Percentiles rank a stretch among this genome's conserved stretches.
Evolutionary conservation across 2,113 vertebrate species (phyloP).

Genomic region (Takifugu flavidus): DNA sequence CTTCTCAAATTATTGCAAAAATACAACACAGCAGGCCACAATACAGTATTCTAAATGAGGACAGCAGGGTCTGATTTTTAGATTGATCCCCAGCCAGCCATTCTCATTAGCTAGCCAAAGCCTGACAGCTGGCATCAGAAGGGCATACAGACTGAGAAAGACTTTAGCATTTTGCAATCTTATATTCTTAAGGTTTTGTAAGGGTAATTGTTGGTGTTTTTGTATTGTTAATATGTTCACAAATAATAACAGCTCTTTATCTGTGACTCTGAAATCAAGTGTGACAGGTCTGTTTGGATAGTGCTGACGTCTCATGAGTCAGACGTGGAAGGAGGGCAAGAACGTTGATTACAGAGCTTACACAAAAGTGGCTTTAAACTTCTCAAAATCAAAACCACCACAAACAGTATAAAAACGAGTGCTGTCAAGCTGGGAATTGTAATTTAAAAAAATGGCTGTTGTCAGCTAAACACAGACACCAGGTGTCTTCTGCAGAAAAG

Average conservation of each 20-base stretch:
- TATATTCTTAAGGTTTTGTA: slow-evolving; percentile 4
- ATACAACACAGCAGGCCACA: slow-evolving; percentile 49
- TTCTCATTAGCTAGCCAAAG: slow-evolving; percentile 45
- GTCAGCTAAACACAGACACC: slow-evolving; percentile 11
- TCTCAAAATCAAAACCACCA: slow-evolving; percentile 60
- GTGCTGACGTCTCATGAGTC: slow-evolving; percentile 33
- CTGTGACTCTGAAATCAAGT: slow-evolving; percentile 11
- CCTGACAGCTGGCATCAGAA: slow-evolving; percentile 41
- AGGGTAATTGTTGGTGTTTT: neutral
- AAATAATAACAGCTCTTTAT: slow-evolving; percentile 22
- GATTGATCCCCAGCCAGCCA: slow-evolving; percentile 39
- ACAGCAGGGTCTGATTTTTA: slow-evolving; percentile 45
- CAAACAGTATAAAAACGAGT: slow-evolving; percentile 45
- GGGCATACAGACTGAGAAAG: slow-evolving; percentile 31
- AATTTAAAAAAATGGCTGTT: slow-evolving; percentile 50
- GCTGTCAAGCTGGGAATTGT: slow-evolving; percentile 56
- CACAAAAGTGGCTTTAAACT: slow-evolving; percentile 45
- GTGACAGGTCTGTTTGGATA: neutral
- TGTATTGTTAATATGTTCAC: slow-evolving; percentile 9
- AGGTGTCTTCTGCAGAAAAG: slow-evolving; percentile 30
- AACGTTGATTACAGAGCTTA: slow-evolving; percentile 61
- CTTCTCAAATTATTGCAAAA: slow-evolving; percentile 34
- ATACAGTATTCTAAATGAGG: slow-evolving; percentile 56
- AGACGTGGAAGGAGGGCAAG: slow-evolving; percentile 28
- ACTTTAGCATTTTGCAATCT: slow-evolving; percentile 13